A percentile compares a stretch with the other conserved stretches of the same genome.
phyloP scores from a whole-genome alignment of 2,797 vertebrate species.

The Meda fulgida region DNA sequence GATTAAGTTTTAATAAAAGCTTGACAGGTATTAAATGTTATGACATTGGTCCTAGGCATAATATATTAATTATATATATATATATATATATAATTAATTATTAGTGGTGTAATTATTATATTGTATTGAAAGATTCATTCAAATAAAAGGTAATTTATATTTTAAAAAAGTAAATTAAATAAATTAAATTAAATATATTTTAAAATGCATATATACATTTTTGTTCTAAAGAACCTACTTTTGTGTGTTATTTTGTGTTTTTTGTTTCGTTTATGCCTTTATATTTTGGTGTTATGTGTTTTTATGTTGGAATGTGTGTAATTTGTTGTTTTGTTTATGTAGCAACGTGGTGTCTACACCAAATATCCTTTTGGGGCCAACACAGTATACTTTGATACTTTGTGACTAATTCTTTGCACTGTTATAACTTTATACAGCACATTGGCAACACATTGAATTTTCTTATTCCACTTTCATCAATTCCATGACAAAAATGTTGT shows the following conservation, averaged over 20 bases:
- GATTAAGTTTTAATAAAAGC: background rate
- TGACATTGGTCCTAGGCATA: background rate
- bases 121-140: background rate
- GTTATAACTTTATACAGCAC: background rate
- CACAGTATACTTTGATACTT: background rate
- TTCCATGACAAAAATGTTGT: background rate
- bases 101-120: too few species aligned
- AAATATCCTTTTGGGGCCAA: background rate
- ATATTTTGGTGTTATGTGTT: background rate
- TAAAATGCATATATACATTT: too few species aligned
- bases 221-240: background rate
- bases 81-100: constrained; percentile 4
- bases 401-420: background rate
- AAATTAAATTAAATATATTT: too few species aligned
- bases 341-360: background rate
- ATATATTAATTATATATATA: background rate
- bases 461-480: background rate
- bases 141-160: background rate
- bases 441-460: background rate
- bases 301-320: background rate
- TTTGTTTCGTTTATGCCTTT: background rate
- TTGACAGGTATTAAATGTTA: background rate
- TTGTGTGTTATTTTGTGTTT: background rate
- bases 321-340: background rate
- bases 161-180: too few species aligned